A percentile compares a stretch with the other conserved stretches of the same genome.
These are phyloP conservation scores for Philopedon plagiatum DNA, from an alignment of 2,888 invertebrate genomes.

Conservation along the genomic window DNA sequence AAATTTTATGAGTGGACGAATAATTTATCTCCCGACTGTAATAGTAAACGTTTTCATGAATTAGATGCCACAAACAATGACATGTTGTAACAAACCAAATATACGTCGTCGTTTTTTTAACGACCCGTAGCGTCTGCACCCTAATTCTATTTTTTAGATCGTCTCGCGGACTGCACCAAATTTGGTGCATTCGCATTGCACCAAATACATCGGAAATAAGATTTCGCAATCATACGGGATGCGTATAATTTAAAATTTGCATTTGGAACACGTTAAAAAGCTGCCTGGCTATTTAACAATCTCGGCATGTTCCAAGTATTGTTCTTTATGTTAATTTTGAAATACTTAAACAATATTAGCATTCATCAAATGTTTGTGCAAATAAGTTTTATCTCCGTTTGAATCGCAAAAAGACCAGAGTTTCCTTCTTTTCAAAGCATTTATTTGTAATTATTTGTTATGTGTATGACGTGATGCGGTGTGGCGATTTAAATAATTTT, in stretches of 20 bases:
- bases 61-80: too few species aligned
- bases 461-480: slow-evolving; percentile 14
- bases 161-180: not conserved
- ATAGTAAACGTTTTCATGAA: too few species aligned
- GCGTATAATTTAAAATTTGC: slow-evolving; percentile 42
- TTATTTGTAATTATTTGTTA: slow-evolving; percentile 17
- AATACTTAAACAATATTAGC: slow-evolving; percentile 41
- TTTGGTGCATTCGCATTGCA: slow-evolving; percentile 27
- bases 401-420: slow-evolving; percentile 28
- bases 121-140: slow-evolving; percentile 10
- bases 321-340: slow-evolving; percentile 46
- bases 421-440: slow-evolving; percentile 20
- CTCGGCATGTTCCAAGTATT: slow-evolving; percentile 35
- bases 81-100: not conserved
- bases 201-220: slow-evolving; percentile 32
- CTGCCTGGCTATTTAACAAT: slow-evolving; percentile 41
- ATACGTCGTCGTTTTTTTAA: slow-evolving; percentile 16
- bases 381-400: slow-evolving; percentile 28
- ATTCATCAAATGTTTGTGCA: slow-evolving; percentile 37
- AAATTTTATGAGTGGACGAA: too few species aligned
- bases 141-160: slow-evolving; percentile 1
- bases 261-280: slow-evolving; percentile 39
- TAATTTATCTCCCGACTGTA: too few species aligned
- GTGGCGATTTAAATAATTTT: not conserved
- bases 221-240: slow-evolving; percentile 45